Conservation (phyloP, 2,888 invertebrate genomes). For the Limnephilus auricula region DNA sequence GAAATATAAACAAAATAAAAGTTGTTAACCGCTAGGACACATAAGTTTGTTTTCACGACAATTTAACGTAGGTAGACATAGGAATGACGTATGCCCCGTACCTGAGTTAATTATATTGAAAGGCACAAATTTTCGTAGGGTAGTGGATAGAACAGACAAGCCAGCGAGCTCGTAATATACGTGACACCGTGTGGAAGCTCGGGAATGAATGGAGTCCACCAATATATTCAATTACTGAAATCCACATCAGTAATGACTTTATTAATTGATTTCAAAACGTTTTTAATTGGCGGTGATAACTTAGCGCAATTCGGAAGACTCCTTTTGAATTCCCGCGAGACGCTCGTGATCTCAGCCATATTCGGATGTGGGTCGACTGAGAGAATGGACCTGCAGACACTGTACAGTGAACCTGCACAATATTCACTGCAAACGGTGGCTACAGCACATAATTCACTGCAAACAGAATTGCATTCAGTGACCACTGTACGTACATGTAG, state of each 20-base stretch:
- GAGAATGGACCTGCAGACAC: neutral
- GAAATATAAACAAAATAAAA: neutral
- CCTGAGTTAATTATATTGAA: too few relatives aligned
- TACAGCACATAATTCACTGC: neutral
- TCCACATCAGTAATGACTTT: neutral
- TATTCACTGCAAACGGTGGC: neutral
- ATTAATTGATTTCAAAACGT: neutral
- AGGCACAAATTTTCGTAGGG: too few relatives aligned
- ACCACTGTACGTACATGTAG: neutral
- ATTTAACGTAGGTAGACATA: too few relatives aligned
- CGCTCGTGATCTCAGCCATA: neutral
- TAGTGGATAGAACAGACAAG: too few relatives aligned
- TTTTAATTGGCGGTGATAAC: neutral
- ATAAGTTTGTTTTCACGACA: too few relatives aligned
- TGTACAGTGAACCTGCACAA: neutral
- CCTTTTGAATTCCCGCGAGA: neutral
- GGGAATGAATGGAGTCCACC: too few relatives aligned
- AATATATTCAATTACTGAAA: neutral
- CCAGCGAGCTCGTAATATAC: too few relatives aligned
- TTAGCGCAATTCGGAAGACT: neutral
- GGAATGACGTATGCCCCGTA: too few relatives aligned
- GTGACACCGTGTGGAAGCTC: too few relatives aligned
- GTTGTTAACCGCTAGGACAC: too few relatives aligned
- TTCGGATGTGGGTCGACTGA: neutral
- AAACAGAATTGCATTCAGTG: neutral